Evolutionary conservation across 2,113 vertebrate species (phyloP), one percentile per base, ranked within the genome.

Genomic region (Perca schrenkii): DNA sequence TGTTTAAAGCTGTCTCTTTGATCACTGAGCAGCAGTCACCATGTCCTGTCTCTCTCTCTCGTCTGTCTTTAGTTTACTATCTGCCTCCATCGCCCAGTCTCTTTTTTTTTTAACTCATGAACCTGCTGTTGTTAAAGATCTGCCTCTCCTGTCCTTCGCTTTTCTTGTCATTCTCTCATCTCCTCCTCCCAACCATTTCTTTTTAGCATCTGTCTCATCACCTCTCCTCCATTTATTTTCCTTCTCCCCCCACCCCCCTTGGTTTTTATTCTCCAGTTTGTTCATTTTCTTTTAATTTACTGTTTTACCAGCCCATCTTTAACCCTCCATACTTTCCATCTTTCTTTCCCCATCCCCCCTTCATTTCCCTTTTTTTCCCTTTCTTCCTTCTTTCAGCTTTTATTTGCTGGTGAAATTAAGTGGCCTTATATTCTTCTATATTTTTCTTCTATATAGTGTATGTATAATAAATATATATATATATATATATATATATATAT

Each of bases 1-100:
- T 67, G 79, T 75, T 77, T 82, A 80, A 86, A 86, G 89, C 80
- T 91, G 88, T 84, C 86, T 85, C 91, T 92, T 86, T 92, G 89
- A 92, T 91, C 89, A 78, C 79, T 73, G 66, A 86, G 49, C 71
- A 79, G 85, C 69, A 68, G 62, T 79, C 49, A 1, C 43, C 22
- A 40, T 63, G 79, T 82, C 68, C 75, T 64, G 60, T 56, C 49
- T 57, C 36, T 43, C 40, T 43, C 40, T 43, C 40, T 43, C 40
- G 11, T 13, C 22, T 3, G 19, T 61, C 21, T 31, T 36, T 8
- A 28, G 46, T 70, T 74, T 8, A 12, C 8, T 19, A 28, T 65
- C 47, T 50, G 14, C 34, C 43, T 76, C 12, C 1, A 43, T 72
- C 74, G 14, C 25, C 53, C 74, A n/a, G 14, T 52, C 34, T 34